Evolutionary conservation across 2,113 vertebrate species (phyloP), one percentile per base, ranked within the genome.

Genomic region (Aegithalos caudatus): DNA sequence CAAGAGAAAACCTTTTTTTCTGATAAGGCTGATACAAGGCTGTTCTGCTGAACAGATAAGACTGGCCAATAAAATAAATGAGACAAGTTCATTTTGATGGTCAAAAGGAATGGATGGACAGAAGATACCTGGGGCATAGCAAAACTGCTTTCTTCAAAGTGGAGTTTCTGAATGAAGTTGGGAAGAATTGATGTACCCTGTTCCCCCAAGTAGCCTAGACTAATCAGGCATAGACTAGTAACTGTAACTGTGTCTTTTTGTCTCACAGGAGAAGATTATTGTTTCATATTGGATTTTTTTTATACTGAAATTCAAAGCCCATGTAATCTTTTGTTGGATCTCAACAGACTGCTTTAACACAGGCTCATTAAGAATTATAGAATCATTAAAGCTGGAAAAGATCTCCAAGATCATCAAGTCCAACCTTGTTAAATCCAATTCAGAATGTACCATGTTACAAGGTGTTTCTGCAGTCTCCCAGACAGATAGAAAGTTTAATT

Each of bases 101-200:
- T 74, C 6, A 3, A 67, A 74, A 11, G 33, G 23, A 72, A 67
- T 31, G 45, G 53, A 67, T n/a, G 12, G 40, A 60, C n/a, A 44
- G 33, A 79, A 82, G 33, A 71, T 16, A 88, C 12, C 21, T 45
- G 27, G 3, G 29, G 3, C 23, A 51, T 31, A 58, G 42, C 14
- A 81, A 86, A 84, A 74, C 50, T 45, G 19, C 38, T 81, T 86
- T 90, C 47, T 92, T 95, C 51, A 20, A 56, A 71, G 31, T 77
- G 35, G 6, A 42, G 33, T 91, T 76, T 87, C 69, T 87, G 29
- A 74, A 60, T 71, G 38, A 91, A 78, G 7, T 5, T 56, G 33
- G 12, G 48, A 47, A 38, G 29, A 48, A 81, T 35, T 0, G 0
- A 24, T 47, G 14, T 64, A 72, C 33, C 19, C 44, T 50, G 25